Evolutionary conservation across 2,888 invertebrate genomes (phyloP), one percentile per base, ranked within the genome.

Genomic region (Netelia melanura): DNA sequence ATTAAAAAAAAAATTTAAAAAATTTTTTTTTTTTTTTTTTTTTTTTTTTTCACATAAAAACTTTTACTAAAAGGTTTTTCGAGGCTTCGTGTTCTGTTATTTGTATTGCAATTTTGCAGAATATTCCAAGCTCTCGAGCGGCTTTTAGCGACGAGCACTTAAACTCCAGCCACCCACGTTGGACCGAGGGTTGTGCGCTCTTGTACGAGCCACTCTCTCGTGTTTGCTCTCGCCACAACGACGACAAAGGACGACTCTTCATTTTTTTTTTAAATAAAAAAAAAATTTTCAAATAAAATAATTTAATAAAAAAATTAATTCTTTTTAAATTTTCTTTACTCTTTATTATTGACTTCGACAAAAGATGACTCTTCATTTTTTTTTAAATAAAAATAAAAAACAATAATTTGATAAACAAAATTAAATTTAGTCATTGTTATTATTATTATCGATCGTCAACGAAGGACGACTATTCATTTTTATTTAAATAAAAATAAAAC

Each of bases 61-160:
- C 3, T 58, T 77, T 65, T 30, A 58, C 48, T 65, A 58, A 77
- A 82, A 76, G 74, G 30, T 17, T 70, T 72, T 82, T 58, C 43
- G 72, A 44, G 44, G 17, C 17, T 17, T 17, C 17, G 17, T 17
- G 17, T 58, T 21, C 5, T 21, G 0, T 9, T 58, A 48, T 84
- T 75, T 77, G 67, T 54, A 68, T 62, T 76, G 44, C 70, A 56
- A 52, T 75, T 75, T 54, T 25, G 76, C 44, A 48, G 67, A 72
- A 30, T 52, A 62, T 67, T 58, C 21, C 30, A 77, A 48, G 80
- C 17, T 17, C 44, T 72, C 52, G 72, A 44, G 62, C 67, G 75
- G 81, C 84, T 86, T 84, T 81, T 81, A 85, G 82, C 91, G 89
- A 5, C 87, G 88, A 48, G 89, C 88, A 90, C 91, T 91, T 88